Base-by-base conservation (phyloP, 2,888 invertebrate genomes). In the Pristionchus maxplancki region DNA sequence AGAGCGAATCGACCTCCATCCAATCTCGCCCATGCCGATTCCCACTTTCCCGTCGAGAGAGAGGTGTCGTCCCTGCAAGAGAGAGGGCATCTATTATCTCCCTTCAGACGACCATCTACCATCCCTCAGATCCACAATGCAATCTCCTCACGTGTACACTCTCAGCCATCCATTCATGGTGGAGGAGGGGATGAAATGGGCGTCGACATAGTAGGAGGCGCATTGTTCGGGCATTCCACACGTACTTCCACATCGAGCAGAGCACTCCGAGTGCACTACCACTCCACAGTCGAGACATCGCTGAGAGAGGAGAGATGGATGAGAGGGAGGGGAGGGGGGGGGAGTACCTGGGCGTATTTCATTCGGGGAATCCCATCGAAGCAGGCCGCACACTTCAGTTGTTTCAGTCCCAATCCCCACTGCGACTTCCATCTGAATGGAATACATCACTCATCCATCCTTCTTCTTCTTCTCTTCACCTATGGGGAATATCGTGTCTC, bases 161-260 rank as follows among this genome's bases (percentile, higher is more conserved):
- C 88, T 24, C 3, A 88, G 28, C 88, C 88, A 88, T 78, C 88
- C 88, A 88, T 88, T 88, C 88, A 88, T 88, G 17, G 53, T 58
- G 13, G 62, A 31, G 1, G 78, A 62, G 15, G 78, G 53, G 40
- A 48, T 81, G 13, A 17, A 44, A 58, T 88, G 88, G 20, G 58
- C 34, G 24, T 88, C 88, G 37, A 88, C 58, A 13, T 88, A 88
- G 62, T 24, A 88, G 28, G 81, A 78, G 8, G 88, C 88, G n/a
- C 88, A 88, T n/a, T 88, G 13, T 24, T 78, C 78, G 37, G 88
- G 88, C 81, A 88, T 58, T 40, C 88, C 88, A 81, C 88, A 88
- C 15, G 88, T 88, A 28, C 37, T 81, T 4, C 34, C 78, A 20
- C 53, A 58, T 9, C 88, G 53, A 44, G n/a, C 24, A 8, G 88